Evolutionary conservation across 2,113 vertebrate species (phyloP).

Genomic region (Maccullochella peelii): DNA sequence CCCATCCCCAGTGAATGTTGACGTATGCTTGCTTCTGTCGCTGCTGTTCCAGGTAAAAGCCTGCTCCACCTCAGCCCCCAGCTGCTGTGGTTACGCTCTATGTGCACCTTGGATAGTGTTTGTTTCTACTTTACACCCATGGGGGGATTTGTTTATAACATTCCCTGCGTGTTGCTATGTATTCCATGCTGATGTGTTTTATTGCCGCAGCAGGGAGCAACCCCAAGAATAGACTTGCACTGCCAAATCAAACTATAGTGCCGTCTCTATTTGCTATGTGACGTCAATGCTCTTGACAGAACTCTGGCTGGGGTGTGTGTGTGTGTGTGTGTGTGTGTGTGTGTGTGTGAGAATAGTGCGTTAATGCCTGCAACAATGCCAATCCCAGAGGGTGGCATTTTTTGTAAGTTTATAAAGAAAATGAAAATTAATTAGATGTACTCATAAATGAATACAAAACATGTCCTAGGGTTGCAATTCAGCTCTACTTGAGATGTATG

Average conservation of each 20-base stretch:
- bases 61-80: background rate
- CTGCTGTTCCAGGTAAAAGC: background rate
- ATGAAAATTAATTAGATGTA: constrained; percentile 3
- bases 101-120: constrained; percentile 8
- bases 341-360: background rate
- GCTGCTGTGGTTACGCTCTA: constrained; percentile 8
- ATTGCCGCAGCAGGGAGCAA: constrained; percentile 40
- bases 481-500: constrained; percentile 1
- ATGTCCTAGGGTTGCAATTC: constrained; percentile 18
- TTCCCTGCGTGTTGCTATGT: constrained; percentile 24
- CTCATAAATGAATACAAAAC: constrained; percentile 17
- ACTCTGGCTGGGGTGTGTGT: background rate
- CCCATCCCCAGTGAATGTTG: background rate
- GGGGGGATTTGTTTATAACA: background rate
- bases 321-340: background rate
- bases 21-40: constrained; percentile 2
- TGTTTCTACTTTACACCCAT: constrained; percentile 26
- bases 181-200: constrained; percentile 52
- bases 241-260: constrained; percentile 25
- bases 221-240: constrained; percentile 26
- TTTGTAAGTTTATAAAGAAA: constrained; percentile 17
- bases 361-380: constrained; percentile 8
- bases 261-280: background rate
- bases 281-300: constrained; percentile 9
- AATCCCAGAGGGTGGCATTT: background rate